Evolutionary conservation across 1,140 invertebrate species (phyloP), one percentile per base, ranked within the genome.

Genomic region (Probaryconus sp.): DNA sequence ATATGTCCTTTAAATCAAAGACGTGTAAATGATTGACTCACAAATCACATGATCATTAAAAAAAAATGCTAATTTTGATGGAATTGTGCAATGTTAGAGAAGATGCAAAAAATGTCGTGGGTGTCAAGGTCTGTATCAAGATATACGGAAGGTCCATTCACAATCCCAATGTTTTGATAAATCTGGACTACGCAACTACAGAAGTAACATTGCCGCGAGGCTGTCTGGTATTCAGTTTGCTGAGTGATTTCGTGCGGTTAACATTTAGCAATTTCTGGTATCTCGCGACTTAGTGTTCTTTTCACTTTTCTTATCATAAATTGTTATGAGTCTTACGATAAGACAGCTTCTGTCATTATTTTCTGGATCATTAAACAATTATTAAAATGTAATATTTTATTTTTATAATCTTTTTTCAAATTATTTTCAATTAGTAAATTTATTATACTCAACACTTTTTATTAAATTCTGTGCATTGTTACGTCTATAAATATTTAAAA

Each of bases 61-160:
- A 68, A 65, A 55, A 60, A n/a, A n/a, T n/a, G n/a, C n/a, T 60
- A 53, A 53, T 60, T 72, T 64, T 65, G 60, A 72, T 72, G 65
- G 53, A 72, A 72, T 72, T 65, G 69, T 72, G 60, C 65, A 65
- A 65, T 47, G 58, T 50, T 64, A 60, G 60, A 50, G 60, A 30
- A 51, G 51, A 71, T 63, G 68, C 43, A 64, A 65, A 53, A 72
- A 72, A 64, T 40, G 45, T 45, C 38, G 69, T 72, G 69, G 69
- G 69, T 72, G 69, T 65, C 60, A 72, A 72, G 69, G 69, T 43
- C 31, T 14, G 18, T 28, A 50, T 71, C 7, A 64, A 71, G 37
- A 64, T 71, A 71, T 71, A 71, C 68, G 68, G 68, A 71, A 71
- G 68, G 45, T 64, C 68, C 68, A 71, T 71, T 71, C 68, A 63